phyloP scores from a whole-genome alignment of 1,140 invertebrate genomes.

The Tribolium castaneum region DNA sequence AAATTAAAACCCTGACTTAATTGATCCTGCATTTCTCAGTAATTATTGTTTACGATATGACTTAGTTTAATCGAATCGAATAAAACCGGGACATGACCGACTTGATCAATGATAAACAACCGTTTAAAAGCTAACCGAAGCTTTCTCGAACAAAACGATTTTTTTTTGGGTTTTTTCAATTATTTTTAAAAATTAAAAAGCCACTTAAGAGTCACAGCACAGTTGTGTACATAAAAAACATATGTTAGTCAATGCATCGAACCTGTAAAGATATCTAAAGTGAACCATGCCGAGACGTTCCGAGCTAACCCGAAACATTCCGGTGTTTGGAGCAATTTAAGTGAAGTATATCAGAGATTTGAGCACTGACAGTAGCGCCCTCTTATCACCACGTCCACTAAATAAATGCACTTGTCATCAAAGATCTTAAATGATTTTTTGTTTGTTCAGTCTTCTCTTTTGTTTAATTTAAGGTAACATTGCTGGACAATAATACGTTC shows the following conservation, averaged over 20 bases:
- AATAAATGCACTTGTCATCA: slow-evolving; percentile 33
- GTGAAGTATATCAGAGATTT: slow-evolving; percentile 35
- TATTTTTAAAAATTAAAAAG: slow-evolving; percentile 66
- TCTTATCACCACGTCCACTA: not conserved
- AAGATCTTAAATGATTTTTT: slow-evolving; percentile 2
- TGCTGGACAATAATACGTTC: slow-evolving; percentile 17
- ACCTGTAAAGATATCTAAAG: slow-evolving; percentile 45
- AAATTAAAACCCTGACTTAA: slow-evolving; percentile 11
- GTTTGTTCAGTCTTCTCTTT: not conserved
- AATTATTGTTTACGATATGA: slow-evolving; percentile 55
- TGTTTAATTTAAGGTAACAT: slow-evolving; percentile 16
- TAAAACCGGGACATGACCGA: slow-evolving; percentile 40
- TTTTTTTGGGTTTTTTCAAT: slow-evolving; percentile 61
- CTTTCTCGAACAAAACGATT: slow-evolving; percentile 55
- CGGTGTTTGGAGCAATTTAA: slow-evolving; percentile 35
- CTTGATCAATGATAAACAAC: slow-evolving; percentile 45
- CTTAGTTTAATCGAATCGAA: slow-evolving; percentile 35
- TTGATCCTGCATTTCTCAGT: not conserved
- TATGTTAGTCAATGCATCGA: slow-evolving; percentile 53
- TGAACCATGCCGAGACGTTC: slow-evolving; percentile 11
- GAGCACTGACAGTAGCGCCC: not conserved
- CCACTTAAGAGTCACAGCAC: slow-evolving; percentile 66
- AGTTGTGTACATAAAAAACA: slow-evolving; percentile 63
- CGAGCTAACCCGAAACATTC: slow-evolving; percentile 21
- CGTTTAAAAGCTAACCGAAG: slow-evolving; percentile 54